Evolutionary conservation across 2,113 vertebrate genomes (phyloP).

Genomic region (Hippolais icterina): DNA sequence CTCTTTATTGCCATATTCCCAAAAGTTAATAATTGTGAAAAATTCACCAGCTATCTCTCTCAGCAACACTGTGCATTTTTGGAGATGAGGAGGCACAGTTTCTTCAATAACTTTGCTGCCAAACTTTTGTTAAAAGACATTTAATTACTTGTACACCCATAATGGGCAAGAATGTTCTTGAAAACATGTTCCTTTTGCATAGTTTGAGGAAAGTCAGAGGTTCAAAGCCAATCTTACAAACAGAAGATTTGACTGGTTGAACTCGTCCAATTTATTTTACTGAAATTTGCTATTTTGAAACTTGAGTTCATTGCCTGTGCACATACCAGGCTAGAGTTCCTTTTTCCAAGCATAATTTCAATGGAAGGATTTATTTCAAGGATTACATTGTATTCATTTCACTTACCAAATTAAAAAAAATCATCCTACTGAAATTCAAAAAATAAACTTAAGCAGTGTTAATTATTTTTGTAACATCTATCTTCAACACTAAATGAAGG

Average conservation of each 20-base stretch:
- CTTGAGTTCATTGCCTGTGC: background rate
- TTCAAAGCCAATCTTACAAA: background rate
- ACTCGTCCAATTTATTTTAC: background rate
- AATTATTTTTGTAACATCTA: slow-evolving; percentile 21
- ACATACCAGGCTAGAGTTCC: background rate
- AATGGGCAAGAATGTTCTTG: background rate
- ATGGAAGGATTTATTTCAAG: slow-evolving; percentile 4
- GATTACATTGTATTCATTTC: background rate
- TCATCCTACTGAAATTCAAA: background rate
- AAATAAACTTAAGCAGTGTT: background rate
- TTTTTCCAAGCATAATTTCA: slow-evolving; percentile 19
- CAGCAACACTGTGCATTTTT: background rate
- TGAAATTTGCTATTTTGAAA: slow-evolving; percentile 29
- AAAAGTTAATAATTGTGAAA: background rate
- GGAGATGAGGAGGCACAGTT: background rate
- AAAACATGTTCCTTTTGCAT: background rate
- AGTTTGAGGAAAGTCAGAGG: background rate
- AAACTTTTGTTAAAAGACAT: background rate
- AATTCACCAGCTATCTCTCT: background rate
- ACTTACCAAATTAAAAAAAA: background rate
- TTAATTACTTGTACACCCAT: background rate
- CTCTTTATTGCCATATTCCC: background rate
- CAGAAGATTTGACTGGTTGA: background rate
- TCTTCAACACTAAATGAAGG: background rate
- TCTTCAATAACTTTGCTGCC: background rate